A percentile compares a stretch with the other conserved stretches of the same genome.
phyloP scores from a whole-genome alignment of 2,888 invertebrate species.

The Hypomecis punctinalis region DNA sequence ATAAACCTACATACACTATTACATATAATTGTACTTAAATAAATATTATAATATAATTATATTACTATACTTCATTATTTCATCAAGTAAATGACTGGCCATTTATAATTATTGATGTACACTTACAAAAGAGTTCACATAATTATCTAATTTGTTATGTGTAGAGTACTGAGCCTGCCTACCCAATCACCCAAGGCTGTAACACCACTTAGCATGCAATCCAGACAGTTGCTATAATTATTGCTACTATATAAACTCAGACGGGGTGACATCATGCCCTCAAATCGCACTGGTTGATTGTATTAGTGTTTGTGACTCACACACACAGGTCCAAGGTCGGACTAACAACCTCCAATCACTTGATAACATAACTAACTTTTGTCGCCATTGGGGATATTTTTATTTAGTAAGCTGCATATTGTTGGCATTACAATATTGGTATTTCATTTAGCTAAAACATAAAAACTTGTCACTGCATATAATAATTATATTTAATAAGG shows the following conservation, averaged over 20 bases:
- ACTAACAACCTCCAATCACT: conserved; percentile 5
- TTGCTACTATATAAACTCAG: conserved; percentile 55
- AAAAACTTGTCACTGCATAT: too few relatives aligned
- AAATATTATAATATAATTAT: too few relatives aligned
- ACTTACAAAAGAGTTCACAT: background rate
- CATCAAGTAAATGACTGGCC: too few relatives aligned
- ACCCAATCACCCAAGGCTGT: conserved; percentile 54
- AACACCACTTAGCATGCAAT: conserved; percentile 64
- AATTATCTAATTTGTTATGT: background rate
- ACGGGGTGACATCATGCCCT: conserved; percentile 73
- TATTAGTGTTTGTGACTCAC: conserved; percentile 57
- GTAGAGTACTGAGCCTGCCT: conserved; percentile 13
- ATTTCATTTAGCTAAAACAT: background rate
- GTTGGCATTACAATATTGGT: background rate
- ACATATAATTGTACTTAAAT: too few relatives aligned
- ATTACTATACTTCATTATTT: too few relatives aligned
- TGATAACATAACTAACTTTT: conserved; percentile 12
- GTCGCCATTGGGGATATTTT: background rate
- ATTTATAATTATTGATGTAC: too few relatives aligned
- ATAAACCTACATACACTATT: too few relatives aligned
- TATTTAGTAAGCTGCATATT: background rate
- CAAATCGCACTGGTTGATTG: conserved; percentile 54
- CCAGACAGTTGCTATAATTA: conserved; percentile 55
- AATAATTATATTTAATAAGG: too few relatives aligned
- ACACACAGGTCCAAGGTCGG: conserved; percentile 58